Percentiles rank a stretch among this genome's conserved stretches.
Conservation (phyloP, 2,113 vertebrate species). For the Bettongia penicillata region DNA sequence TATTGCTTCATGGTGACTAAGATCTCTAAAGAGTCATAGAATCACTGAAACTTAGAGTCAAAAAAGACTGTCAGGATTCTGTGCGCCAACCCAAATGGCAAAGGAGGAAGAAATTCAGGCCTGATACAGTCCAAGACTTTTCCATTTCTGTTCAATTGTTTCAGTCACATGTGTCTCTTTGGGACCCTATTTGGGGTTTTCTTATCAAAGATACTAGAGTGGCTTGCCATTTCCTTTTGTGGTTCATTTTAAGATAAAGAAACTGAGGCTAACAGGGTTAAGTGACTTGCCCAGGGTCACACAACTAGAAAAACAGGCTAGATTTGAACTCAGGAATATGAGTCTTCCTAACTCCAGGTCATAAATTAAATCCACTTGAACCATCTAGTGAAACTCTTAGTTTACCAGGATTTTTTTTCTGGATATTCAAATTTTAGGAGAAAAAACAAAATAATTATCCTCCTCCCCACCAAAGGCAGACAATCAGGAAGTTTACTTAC, state of each 20-base stretch:
- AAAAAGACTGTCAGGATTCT: background rate
- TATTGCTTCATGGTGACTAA: background rate
- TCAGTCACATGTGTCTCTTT: background rate
- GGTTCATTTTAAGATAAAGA: background rate
- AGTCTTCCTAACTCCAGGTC: background rate
- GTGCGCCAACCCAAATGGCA: background rate
- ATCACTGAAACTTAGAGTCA: background rate
- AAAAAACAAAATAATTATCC: background rate
- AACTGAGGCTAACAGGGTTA: background rate
- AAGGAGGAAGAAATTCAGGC: background rate
- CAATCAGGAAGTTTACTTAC: background rate
- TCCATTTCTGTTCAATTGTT: background rate
- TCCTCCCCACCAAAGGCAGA: background rate
- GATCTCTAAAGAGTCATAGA: background rate
- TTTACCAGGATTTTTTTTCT: background rate
- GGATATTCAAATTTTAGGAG: background rate
- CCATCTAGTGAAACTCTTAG: background rate
- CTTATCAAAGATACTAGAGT: background rate
- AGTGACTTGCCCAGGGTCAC: background rate
- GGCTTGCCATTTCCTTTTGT: background rate
- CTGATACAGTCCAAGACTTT: background rate
- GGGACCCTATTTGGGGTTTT: background rate
- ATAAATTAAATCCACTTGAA: background rate
- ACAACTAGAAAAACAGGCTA: background rate
- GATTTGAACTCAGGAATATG: too few species aligned